Evolutionary conservation across 2,797 vertebrate species (phyloP), one percentile per base, ranked within the genome.

Genomic region (Pteropus rufus): DNA sequence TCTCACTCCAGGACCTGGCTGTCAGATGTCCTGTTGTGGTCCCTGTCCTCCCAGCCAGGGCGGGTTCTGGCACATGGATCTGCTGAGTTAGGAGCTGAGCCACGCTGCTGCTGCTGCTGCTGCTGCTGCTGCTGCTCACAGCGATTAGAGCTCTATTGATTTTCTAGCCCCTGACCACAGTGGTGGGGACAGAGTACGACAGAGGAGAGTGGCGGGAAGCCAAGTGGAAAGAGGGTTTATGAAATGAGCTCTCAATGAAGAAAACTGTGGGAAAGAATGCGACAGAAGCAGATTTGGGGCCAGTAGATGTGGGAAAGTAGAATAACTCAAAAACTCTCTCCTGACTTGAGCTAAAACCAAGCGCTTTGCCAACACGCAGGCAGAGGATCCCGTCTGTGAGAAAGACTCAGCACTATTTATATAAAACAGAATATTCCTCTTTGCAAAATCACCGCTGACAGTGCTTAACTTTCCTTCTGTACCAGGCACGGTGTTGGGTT

Each of bases 101-200:
- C n/a, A 1, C 0, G 15, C 31, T 4, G 15, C 31, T 44, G 44
- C 31, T 46, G 15, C 31, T 44, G 44, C 46, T 49, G 15, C 31
- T 5, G 15, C 31, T 44, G 44, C 31, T 46, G 5, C 52, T 34
- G 26, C 84, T 10, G 14, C 36, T n/a, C 49, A 56, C 15, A 69
- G 87, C 62, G 67, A 95, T 83, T 56, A 85, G 93, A 81, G 87
- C 77, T 82, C 79, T 84, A 87, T 65, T 90, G 70, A 92, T 96
- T 94, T 93, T 41, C 94, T 69, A 88, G 87, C 69, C 76, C 39
- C 14, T 41, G 87, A 54, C 84, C 84, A 81, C 92, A 75, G 3
- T 23, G 86, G 79, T 79, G 67, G 80, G 94, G 73, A 85, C 69
- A 81, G 64, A 86, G 52, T 19, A 46, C 0, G 2, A 75, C 77